Base-by-base conservation (phyloP, 2,113 vertebrate species). In the Picathartes gymnocephalus region DNA sequence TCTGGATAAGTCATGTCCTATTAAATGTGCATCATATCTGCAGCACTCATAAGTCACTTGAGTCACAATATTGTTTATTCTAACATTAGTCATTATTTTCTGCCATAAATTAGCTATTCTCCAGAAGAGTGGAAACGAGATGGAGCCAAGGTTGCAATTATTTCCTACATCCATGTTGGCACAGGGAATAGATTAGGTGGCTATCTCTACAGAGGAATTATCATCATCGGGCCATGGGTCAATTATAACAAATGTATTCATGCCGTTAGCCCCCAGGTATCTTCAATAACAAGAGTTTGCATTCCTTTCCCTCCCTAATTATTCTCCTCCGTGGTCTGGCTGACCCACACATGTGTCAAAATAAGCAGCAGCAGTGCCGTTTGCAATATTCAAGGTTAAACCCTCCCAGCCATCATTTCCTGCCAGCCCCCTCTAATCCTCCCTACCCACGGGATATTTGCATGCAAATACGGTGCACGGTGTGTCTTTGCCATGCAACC, bases 51-150 rank as follows among this genome's bases (percentile, higher is more conserved):
- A 97, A 96, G 92, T 97, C 95, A 97, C 85, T 97, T 61, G 92
- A 96, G 81, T 95, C 94, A 90, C 93, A 73, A 97, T 95, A 92
- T 95, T 97, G 92, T 98, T 97, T 98, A 95, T 97, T 97, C 93
- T 95, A 93, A 97, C 92, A 96, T 97, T 97, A 97, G 96, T 96
- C 96, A 96, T 92, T 83, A 93, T 96, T 96, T 96, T 95, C 92
- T 95, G 71, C 65, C 89, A 88, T 93, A 91, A 97, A 97, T 97
- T 97, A 94, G 76, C 95, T 90, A 37, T 96, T 95, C 88, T 95
- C 73, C 77, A 93, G 80, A 82, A 92, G 85, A 94, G 81, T 81
- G 88, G 77, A 78, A 95, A 82, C 6, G 57, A 89, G 90, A 93
- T 81, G 81, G 91, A 97, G 91, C 89, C 87, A 73, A 77, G 87